A percentile compares a stretch with the other conserved stretches of the same genome.
phyloP scores from a whole-genome alignment of 2,797 vertebrate species.

The Dendrocincla fuliginosa region DNA sequence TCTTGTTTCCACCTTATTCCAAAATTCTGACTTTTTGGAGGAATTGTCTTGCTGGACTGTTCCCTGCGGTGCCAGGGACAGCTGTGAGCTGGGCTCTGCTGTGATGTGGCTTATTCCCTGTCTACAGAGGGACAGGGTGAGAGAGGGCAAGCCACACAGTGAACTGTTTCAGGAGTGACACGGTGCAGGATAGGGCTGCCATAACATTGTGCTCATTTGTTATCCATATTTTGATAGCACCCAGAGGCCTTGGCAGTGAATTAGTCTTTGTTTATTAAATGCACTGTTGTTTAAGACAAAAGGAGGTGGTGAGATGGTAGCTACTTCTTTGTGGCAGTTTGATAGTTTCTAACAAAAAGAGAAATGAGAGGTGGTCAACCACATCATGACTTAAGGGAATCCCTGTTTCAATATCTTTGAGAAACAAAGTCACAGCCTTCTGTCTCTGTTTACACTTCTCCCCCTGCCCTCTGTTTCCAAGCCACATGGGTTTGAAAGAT shows the following conservation, averaged over 20 bases:
- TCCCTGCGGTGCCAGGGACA: not conserved
- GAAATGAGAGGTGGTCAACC: not conserved
- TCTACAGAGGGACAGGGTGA: not conserved
- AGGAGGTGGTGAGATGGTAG: not conserved
- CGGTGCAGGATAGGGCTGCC: not conserved
- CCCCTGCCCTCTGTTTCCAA: not conserved
- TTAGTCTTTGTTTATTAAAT: not conserved
- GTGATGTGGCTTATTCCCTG: not conserved
- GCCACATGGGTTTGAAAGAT: not conserved
- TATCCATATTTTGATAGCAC: accelerated
- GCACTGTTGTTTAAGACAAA: not conserved
- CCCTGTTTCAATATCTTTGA: not conserved
- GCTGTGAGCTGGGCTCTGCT: not conserved
- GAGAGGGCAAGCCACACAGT: not conserved
- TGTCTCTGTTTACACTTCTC: not conserved
- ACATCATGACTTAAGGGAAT: not conserved
- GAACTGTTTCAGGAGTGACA: not conserved
- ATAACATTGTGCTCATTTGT: not conserved
- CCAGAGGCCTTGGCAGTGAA: not conserved
- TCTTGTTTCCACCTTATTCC: not conserved
- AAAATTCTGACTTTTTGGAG: not conserved
- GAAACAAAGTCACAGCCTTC: not conserved
- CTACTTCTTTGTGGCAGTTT: not conserved
- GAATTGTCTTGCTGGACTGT: not conserved
- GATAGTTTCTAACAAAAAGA: not conserved